Conservation (phyloP, 2,888 invertebrate genomes). For the Thecophora atra region DNA sequence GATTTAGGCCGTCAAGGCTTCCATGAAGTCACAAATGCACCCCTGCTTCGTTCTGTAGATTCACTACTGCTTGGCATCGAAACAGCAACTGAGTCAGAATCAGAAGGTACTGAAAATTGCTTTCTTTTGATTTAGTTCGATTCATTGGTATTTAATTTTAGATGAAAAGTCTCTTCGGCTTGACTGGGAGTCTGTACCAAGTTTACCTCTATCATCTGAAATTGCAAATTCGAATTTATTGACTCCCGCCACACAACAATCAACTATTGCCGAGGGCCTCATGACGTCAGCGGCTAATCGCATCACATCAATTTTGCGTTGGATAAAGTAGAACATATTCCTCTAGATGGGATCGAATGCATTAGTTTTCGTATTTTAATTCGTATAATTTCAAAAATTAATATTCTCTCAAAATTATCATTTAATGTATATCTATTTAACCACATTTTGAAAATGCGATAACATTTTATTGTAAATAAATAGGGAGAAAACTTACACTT, state of each 20-base stretch:
- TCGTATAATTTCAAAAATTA: too few relatives aligned
- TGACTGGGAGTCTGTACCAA: slow-evolving; percentile 81
- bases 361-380: too few relatives aligned
- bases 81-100: slow-evolving; percentile 73
- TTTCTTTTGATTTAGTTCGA: neutral
- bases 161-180: slow-evolving; percentile 75
- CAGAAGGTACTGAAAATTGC: slow-evolving; percentile 68
- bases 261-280: slow-evolving; percentile 76
- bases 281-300: slow-evolving; percentile 85
- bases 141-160: slow-evolving; percentile 39
- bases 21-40: slow-evolving; percentile 68
- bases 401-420: too few relatives aligned
- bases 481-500: slow-evolving; percentile 16
- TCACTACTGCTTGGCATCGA: slow-evolving; percentile 73
- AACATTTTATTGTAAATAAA: slow-evolving; percentile 33
- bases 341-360: neutral
- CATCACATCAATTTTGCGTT: slow-evolving; percentile 81
- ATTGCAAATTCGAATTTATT: slow-evolving; percentile 53
- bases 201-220: slow-evolving; percentile 55
- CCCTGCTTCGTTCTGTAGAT: slow-evolving; percentile 69
- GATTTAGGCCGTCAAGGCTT: slow-evolving; percentile 79
- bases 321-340: slow-evolving; percentile 55
- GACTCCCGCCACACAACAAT: slow-evolving; percentile 57
- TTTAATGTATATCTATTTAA: neutral
- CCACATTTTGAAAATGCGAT: slow-evolving; percentile 12